Base-by-base conservation (phyloP, 2,888 invertebrate genomes). In the Cancer borealis region DNA sequence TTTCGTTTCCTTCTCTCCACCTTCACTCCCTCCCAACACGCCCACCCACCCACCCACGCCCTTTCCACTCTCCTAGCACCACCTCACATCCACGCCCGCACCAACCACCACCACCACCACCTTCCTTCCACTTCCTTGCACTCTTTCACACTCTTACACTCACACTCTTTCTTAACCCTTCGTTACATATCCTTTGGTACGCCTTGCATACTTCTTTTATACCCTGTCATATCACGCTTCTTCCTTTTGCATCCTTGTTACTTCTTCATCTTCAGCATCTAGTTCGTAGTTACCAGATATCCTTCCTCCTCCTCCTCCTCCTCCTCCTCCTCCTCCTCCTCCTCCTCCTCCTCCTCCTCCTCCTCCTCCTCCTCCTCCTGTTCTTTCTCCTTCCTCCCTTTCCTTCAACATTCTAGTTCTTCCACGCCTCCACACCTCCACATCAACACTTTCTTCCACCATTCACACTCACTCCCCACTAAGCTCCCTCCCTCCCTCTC, bases 1-100 rank as follows among this genome's bases (percentile, higher is more conserved):
- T 79, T 79, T 79, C 79, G 26, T 79, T 14, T 30, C 30, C 79
- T 79, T 79, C 60, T n/a, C n/a, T 66, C 66, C n/a, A 66, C 66
- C 21, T n/a, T n/a, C 66, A n/a, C 66, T n/a, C 30, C 79, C 79
- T 79, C 30, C 30, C 79, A 54, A 54, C 14, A 14, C 54, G 12
- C 21, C 21, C 79, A 1, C 30, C 26, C 30, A 6, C 30, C 79
- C 66, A 66, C 66, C 14, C 66, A 66, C 66, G 66, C 66, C 66
- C n/a, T 66, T 21, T 17, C 66, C 14, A 66, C 66, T 17, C 66
- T 21, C 12, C 54, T 8, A 8, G 54, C 14, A 14, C 54, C 8
- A 8, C 54, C 54, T 54, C 8, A 54, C 54, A 54, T 14, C 39
- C 39, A 39, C 39, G 39, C 39, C 39, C 1, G 1, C 39, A 39